phyloP scores from a whole-genome alignment of 1,140 invertebrate genomes.

The Drosophila mauritiana region DNA sequence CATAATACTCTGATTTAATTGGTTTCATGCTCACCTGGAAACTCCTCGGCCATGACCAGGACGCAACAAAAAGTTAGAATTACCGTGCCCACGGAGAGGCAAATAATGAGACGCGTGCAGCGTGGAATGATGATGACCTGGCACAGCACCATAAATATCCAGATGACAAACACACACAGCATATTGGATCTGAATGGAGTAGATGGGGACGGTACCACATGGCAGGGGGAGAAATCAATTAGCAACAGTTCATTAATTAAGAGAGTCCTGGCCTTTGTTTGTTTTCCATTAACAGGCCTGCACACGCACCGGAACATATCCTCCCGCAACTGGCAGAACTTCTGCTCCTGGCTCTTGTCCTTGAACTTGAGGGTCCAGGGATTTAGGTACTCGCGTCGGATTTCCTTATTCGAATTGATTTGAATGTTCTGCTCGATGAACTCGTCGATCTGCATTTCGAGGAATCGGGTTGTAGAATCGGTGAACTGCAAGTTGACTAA shows the following conservation, averaged over 20 bases:
- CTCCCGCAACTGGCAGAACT: conserved; percentile 94
- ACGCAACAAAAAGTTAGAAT: conserved; percentile 89
- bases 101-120: conserved; percentile 86
- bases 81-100: conserved; percentile 88
- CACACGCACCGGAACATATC: conserved; percentile 91
- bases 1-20: too few species aligned
- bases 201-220: not conserved
- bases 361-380: conserved; percentile 94
- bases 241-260: conserved; percentile 78
- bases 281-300: conserved; percentile 41
- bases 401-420: conserved; percentile 96
- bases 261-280: conserved; percentile 35
- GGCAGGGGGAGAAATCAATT: conserved; percentile 57
- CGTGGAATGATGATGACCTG: conserved; percentile 91
- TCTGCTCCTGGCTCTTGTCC: conserved; percentile 86
- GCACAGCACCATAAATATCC: conserved; percentile 94
- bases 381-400: conserved; percentile 94
- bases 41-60: conserved; percentile 94
- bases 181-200: conserved; percentile 90
- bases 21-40: conserved; percentile 84
- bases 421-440: conserved; percentile 96
- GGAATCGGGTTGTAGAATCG: not conserved
- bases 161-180: conserved; percentile 95
- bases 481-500: not conserved
- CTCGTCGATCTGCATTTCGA: conserved; percentile 89